A percentile compares a stretch with the other conserved stretches of the same genome.
Conservation (phyloP, 2,797 vertebrate genomes). For the Myripristis jacobus region DNA sequence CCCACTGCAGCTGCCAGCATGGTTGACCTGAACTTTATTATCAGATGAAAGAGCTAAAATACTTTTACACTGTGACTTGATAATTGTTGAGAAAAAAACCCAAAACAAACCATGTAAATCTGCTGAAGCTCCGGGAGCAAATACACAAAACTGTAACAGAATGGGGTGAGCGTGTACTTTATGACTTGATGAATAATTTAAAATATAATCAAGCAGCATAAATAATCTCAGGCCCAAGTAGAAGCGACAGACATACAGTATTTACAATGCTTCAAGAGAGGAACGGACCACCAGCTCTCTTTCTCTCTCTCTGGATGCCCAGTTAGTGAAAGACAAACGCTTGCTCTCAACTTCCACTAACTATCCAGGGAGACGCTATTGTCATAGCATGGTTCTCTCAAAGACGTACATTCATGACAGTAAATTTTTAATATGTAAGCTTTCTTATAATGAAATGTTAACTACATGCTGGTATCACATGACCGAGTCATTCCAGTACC, state of each 20-base stretch:
- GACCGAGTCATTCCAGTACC: not conserved
- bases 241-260: conserved; percentile 32
- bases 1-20: no score
- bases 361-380: conserved; percentile 20
- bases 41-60: no score
- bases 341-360: conserved; percentile 48
- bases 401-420: conserved; percentile 32
- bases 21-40: no score
- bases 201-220: conserved; percentile 22
- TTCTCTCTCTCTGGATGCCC: conserved; percentile 14
- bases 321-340: not conserved
- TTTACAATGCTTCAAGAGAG: conserved; percentile 40
- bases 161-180: not conserved
- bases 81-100: no score
- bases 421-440: conserved; percentile 36
- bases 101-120: no score
- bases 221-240: conserved; percentile 50
- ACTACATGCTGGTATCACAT: conserved; percentile 2
- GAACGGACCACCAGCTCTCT: conserved; percentile 5
- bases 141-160: no score
- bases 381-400: not conserved
- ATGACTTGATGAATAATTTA: conserved; percentile 15
- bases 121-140: no score
- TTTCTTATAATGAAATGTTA: not conserved
- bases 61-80: no score